Evolutionary conservation across 2,888 invertebrate genomes (phyloP), one percentile per base, ranked within the genome.

Genomic region (Pachydiplax longipennis): DNA sequence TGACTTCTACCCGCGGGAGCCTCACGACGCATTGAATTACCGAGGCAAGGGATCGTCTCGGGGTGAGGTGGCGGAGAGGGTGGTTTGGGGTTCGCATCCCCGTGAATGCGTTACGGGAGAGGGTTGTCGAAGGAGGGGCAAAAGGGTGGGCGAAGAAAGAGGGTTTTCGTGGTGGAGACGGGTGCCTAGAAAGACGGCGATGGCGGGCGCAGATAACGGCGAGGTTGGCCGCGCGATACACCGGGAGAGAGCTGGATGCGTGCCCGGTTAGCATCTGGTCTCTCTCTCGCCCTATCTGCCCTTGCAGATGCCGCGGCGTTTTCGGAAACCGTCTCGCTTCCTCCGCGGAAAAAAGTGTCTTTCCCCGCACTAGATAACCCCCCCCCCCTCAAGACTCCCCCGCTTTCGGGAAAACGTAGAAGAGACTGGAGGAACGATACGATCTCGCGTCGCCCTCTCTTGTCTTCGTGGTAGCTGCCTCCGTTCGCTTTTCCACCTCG

Each of bases 1-100:
- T 61, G 87, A 87, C 87, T 87, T 61, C 87, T 61, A 58, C 87
- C 58, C 61, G 61, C 61, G n/a, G 53, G 61, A 37, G 37, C 61
- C 58, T 87, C 87, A 87, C 87, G 87, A 87, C 61, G 87, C 87
- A 87, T 87, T 87, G 87, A 87, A 87, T 87, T 87, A 87, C 87
- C 87, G 87, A n/a, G 65, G 61, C n/a, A 65, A 37, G 87, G 61
- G 37, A 83, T 82, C 18, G 53, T 48, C 82, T 44, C 82, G 82
- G 82, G 83, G 58, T 15, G 37, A 35, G 58, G 58, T 4, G 15
- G 31, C 15, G 58, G 8, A 15, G 58, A 6, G 58, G 18, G 48
- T 13, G 65, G 61, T 61, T 53, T 53, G 35, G 83, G 87, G 22
- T 37, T 37, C 61, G 58, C 6, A 40, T 61, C 18, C 15, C n/a